Evolutionary conservation across 2,888 invertebrate species (phyloP), one percentile per base, ranked within the genome.

Genomic region (Himalopsyche anomala): DNA sequence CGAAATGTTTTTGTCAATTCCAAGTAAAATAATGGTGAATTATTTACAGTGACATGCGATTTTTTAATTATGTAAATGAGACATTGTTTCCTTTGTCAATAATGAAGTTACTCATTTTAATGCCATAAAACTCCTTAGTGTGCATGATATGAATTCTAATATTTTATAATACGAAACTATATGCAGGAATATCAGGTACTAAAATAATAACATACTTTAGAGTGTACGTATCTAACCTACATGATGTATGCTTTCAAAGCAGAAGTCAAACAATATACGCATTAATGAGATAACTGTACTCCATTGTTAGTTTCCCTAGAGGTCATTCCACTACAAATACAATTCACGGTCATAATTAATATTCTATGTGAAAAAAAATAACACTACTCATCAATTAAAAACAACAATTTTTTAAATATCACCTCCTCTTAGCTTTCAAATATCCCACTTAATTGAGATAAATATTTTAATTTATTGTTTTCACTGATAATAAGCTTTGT

Each of bases 321-420:
- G 80, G 80, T 80, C 80, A 80, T 80, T 80, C 80, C 80, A 38
- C 80, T 15, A 42, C 42, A 42, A 80, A 11, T 36, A 80, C 17
- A 36, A 40, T 80, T 80, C 80, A 80, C 42, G 80, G 80, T 40
- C 80, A 80, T 42, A 80, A 80, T 40, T 42, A 80, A 80, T 80
- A 62, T 62, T 62, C 62, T 28, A 19, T 62, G 62, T 19, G 62
- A 62, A 62, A 62, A 62, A 56, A 62, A 62, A n/a, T 5, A 55
- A 55, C 9, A 19, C 62, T 8, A 28, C 11, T 5, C n/a, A 62
- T 62, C 62, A 28, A 62, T 19, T 62, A 62, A 62, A 19, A 62
- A 62, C 28, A 62, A 62, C 19, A 19, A 62, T 3, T 6, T 19
- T 9, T 19, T 11, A 45, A 45, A 45, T 45, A 45, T 45, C 45